phyloP scores from a whole-genome alignment of 2,113 vertebrate genomes.

The Alethe diademata region DNA sequence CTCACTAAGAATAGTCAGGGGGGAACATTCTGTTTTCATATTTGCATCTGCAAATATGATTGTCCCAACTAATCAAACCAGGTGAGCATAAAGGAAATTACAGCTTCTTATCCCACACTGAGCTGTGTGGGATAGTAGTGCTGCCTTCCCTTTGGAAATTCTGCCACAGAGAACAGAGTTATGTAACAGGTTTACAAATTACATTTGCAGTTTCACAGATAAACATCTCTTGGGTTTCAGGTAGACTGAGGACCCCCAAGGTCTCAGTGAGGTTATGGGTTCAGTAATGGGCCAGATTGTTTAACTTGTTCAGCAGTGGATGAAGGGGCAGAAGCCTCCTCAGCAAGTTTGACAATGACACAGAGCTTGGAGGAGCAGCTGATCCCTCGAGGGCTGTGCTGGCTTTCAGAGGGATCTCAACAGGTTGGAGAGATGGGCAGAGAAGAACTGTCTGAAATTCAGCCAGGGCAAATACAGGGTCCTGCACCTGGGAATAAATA shows the following conservation, averaged over 20 bases:
- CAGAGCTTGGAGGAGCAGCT: neutral
- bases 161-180: neutral
- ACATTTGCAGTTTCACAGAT: neutral
- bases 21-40: neutral
- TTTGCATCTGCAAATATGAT: neutral
- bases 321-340: neutral
- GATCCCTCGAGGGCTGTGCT: neutral
- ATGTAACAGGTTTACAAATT: neutral
- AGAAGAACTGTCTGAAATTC: neutral
- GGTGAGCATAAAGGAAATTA: neutral
- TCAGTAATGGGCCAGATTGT: neutral
- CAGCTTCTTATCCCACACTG: neutral
- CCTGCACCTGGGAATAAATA: neutral
- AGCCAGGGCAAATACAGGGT: neutral
- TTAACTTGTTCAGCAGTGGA: neutral
- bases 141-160: neutral
- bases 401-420: accelerated
- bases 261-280: neutral
- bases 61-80: neutral
- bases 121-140: neutral
- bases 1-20: neutral
- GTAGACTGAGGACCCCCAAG: neutral
- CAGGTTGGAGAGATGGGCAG: neutral
- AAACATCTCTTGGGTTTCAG: neutral
- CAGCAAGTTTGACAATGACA: neutral